Evolutionary conservation across 1,140 invertebrate genomes (phyloP).

Genomic region (Ephestia elutella): DNA sequence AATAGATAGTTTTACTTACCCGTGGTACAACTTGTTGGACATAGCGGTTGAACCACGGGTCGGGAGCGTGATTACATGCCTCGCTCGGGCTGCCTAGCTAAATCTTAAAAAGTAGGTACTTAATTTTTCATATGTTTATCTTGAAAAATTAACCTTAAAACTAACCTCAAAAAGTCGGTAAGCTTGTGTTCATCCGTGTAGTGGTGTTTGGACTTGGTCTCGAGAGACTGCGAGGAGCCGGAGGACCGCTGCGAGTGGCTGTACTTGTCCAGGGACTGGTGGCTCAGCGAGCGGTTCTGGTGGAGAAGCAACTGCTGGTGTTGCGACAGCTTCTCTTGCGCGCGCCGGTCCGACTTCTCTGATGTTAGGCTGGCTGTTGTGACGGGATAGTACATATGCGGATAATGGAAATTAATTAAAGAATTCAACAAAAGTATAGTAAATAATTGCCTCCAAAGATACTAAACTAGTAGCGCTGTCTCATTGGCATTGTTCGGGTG

Average conservation of each 20-base stretch:
- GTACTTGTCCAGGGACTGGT: slow-evolving; percentile 58
- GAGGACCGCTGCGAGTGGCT: slow-evolving; percentile 40
- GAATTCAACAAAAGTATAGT: not conserved
- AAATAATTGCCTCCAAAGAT: not conserved
- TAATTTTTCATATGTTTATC: too few species aligned
- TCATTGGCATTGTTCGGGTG: too few species aligned
- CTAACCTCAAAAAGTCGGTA: slow-evolving; percentile 69
- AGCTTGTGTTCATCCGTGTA: slow-evolving; percentile 70
- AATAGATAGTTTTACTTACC: too few species aligned
- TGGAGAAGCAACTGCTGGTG: slow-evolving; percentile 61
- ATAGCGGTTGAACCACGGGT: too few species aligned
- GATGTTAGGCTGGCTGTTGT: slow-evolving; percentile 47
- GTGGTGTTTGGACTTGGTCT: slow-evolving; percentile 62
- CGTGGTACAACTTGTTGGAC: too few species aligned
- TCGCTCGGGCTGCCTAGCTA: too few species aligned
- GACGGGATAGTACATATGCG: too few species aligned
- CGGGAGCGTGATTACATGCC: too few species aligned
- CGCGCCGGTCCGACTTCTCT: slow-evolving; percentile 55
- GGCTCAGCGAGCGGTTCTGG: slow-evolving; percentile 45
- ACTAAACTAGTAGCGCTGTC: too few species aligned
- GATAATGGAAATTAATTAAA: not conserved
- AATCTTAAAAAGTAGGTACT: not conserved
- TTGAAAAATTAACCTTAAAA: too few species aligned
- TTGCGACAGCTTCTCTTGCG: slow-evolving; percentile 55
- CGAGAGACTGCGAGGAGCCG: slow-evolving; percentile 38